These are phyloP conservation scores for Rhingia campestris DNA, from an alignment of 2,888 invertebrate species.

Conservation along the genomic window DNA sequence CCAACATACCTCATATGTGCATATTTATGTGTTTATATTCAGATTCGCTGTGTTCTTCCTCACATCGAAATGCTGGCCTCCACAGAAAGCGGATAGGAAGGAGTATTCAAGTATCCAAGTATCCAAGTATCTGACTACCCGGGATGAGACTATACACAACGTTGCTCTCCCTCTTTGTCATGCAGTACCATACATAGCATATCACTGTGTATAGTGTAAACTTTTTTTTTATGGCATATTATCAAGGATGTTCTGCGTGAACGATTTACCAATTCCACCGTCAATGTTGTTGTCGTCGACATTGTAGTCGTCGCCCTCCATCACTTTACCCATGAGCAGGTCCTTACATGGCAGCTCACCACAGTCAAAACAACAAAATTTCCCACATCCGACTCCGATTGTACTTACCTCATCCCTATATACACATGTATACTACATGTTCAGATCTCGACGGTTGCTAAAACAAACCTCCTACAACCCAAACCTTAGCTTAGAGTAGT, in stretches of 20 bases:
- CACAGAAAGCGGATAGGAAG: neutral
- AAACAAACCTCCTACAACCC: slow-evolving; percentile 56
- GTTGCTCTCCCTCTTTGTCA: neutral
- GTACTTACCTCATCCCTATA: neutral
- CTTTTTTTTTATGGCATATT: slow-evolving; percentile 57
- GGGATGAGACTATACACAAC: neutral
- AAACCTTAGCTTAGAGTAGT: slow-evolving; percentile 59
- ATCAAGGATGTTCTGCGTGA: slow-evolving; percentile 55
- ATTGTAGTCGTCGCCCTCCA: slow-evolving; percentile 1
- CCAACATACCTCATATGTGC: slow-evolving; percentile 7
- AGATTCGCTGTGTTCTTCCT: neutral
- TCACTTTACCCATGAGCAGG: slow-evolving; percentile 5
- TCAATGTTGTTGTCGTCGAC: slow-evolving; percentile 21
- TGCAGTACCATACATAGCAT: neutral
- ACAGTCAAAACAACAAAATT: slow-evolving; percentile 52
- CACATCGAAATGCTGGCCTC: neutral
- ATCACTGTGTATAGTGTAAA: neutral
- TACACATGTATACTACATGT: neutral
- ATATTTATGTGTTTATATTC: neutral
- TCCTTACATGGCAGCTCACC: slow-evolving; percentile 25
- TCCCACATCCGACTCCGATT: slow-evolving; percentile 22
- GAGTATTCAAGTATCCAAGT: neutral
- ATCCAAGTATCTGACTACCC: too few species aligned
- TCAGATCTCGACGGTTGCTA: slow-evolving; percentile 31
- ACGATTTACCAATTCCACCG: slow-evolving; percentile 52